phyloP scores from a whole-genome alignment of 1,140 invertebrate genomes.

The Xylocopa sonorina region DNA sequence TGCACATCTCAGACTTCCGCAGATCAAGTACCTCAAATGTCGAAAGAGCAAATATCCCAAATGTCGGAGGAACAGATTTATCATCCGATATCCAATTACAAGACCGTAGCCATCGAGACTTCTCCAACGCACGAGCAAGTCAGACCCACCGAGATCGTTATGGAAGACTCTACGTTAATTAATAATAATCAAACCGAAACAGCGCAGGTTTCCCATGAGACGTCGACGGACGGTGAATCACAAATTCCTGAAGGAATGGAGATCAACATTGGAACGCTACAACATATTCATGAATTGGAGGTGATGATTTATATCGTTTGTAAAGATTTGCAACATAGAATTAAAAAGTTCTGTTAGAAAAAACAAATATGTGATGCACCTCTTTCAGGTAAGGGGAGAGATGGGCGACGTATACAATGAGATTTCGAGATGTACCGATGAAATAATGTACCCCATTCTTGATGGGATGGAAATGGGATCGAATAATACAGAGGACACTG shows the following conservation, averaged over 20 bases:
- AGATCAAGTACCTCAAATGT: slow-evolving; percentile 69
- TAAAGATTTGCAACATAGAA: slow-evolving; percentile 2
- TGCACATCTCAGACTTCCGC: slow-evolving; percentile 66
- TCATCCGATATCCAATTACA: slow-evolving; percentile 71
- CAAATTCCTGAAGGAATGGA: slow-evolving; percentile 80
- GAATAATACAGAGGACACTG: slow-evolving; percentile 70
- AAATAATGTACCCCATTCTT: slow-evolving; percentile 80
- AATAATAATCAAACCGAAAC: slow-evolving; percentile 61
- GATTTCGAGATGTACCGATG: slow-evolving; percentile 79
- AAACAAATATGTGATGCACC: not conserved
- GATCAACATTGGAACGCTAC: slow-evolving; percentile 79
- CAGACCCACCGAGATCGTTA: slow-evolving; percentile 59
- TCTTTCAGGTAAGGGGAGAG: slow-evolving; percentile 76
- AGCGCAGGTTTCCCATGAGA: slow-evolving; percentile 57
- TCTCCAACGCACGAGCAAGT: slow-evolving; percentile 62
- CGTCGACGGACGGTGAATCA: slow-evolving; percentile 69
- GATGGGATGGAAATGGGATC: slow-evolving; percentile 79
- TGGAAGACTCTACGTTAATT: slow-evolving; percentile 65
- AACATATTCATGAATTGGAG: slow-evolving; percentile 80
- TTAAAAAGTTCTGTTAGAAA: slow-evolving; percentile 13
- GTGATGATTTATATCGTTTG: slow-evolving; percentile 39
- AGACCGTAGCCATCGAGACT: slow-evolving; percentile 63
- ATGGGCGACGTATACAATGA: slow-evolving; percentile 80
- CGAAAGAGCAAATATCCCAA: slow-evolving; percentile 68
- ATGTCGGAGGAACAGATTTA: slow-evolving; percentile 72